Evolutionary conservation across 2,113 vertebrate genomes (phyloP).

Genomic region (Cephalopholis sonnerati): DNA sequence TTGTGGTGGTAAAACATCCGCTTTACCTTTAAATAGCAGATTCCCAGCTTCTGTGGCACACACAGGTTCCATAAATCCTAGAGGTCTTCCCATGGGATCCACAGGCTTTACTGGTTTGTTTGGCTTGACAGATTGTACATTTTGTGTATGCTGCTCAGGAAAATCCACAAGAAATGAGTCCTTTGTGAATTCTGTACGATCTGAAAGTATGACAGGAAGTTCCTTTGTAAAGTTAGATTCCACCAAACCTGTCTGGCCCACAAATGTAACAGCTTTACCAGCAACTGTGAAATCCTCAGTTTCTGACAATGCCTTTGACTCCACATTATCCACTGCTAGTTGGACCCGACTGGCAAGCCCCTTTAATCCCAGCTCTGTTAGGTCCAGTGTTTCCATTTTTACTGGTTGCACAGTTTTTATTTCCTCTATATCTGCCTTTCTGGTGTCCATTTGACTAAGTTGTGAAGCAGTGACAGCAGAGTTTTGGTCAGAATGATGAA

Average conservation of each 20-base stretch:
- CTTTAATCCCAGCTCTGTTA: constrained; percentile 5
- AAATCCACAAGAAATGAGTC: constrained; percentile 21
- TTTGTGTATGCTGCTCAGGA: constrained; percentile 22
- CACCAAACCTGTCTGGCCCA: neutral
- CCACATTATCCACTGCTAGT: neutral
- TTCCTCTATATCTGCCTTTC: neutral
- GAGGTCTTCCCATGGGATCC: neutral
- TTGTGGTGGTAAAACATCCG: constrained; percentile 39
- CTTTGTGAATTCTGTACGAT: constrained; percentile 3
- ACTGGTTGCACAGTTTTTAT: neutral
- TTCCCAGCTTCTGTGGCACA: neutral
- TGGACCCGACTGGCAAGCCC: neutral
- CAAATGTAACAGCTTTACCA: neutral
- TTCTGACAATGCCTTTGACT: neutral
- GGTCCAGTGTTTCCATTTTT: constrained; percentile 1
- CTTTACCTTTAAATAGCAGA: constrained; percentile 17
- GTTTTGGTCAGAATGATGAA: neutral
- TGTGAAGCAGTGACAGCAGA: neutral
- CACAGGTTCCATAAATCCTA: constrained; percentile 4
- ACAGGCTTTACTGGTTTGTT: neutral
- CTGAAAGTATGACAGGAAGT: constrained; percentile 27
- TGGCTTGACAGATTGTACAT: neutral
- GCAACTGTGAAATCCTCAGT: neutral
- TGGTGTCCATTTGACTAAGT: neutral
- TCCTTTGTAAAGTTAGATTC: constrained; percentile 14